Evolutionary conservation across 92 coral and sea anemone genomes (phyloP), one percentile per base, ranked within the genome.

Genomic region (Epizoanthus stellaris): DNA sequence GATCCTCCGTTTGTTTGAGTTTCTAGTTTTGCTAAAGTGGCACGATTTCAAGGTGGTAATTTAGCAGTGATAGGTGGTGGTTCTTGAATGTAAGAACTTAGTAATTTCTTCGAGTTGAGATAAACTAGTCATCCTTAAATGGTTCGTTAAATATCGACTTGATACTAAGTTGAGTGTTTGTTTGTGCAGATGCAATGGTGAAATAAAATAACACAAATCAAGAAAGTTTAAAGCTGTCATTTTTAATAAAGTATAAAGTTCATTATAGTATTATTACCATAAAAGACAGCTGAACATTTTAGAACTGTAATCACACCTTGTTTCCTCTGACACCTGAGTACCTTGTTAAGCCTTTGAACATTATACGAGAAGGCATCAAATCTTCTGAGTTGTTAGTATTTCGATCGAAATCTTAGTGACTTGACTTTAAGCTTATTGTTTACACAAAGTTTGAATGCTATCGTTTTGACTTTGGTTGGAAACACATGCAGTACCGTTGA

Each of bases 81-180:
- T 7, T 79, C 30, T 21, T 13, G 53, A 45, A 79, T 79, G 59
- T 23, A 79, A 45, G 60, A 67, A n/a, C 20, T 14, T 57, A 79
- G 61, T 43, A 63, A 79, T 79, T 79, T 79, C 34, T 79, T 62
- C 72, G 21, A n/a, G 83, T 63, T 62, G 63, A 79, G 67, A 79
- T 79, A 62, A 79, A 79, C 83, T 79, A 43, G 70, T 62, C 59
- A 63, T 79, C 65, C 23, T 43, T 40, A 21, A 19, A 79, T 79
- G 19, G 73, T 68, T 68, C 17, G 10, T 36, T 49, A 49, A 68
- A 68, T 38, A 68, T 21, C 40, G 38, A 63, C 59, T 43, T 62
- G 83, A 79, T n/a, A n/a, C n/a, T 79, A 17, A 63, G 59, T 21
- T 62, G 72, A 79, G 63, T 79, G 59, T 40, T 79, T 79, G 58